Evolutionary conservation across 2,888 invertebrate genomes (phyloP).

Genomic region (Cataglyphis altisquamis): DNA sequence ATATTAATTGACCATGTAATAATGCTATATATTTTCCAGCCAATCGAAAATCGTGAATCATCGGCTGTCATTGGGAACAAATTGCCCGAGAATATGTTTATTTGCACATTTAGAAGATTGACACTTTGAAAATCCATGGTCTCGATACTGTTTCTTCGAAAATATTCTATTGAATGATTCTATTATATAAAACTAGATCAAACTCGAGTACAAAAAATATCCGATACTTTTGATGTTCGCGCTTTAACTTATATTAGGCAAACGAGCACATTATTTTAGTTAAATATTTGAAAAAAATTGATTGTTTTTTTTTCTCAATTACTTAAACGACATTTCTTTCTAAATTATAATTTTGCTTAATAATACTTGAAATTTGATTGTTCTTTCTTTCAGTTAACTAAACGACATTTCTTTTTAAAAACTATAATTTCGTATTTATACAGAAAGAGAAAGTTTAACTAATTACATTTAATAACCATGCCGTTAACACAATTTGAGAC

Average conservation of each 20-base stretch:
- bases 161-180: not conserved
- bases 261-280: not conserved
- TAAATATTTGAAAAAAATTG: not conserved
- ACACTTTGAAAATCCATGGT: conserved; percentile 67
- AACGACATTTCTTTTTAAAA: not conserved
- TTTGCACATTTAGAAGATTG: conserved; percentile 65
- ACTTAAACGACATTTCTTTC: not conserved
- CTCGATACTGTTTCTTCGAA: not conserved
- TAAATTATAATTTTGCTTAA: not conserved
- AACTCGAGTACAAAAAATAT: not conserved
- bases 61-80: conserved; percentile 63
- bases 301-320: not conserved
- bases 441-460: not conserved
- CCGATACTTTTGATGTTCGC: not conserved
- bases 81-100: conserved; percentile 72
- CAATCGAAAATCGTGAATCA: conserved; percentile 13
- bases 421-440: not conserved
- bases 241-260: not conserved
- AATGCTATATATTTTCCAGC: conserved; percentile 55
- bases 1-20: conserved; percentile 58
- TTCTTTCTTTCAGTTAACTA: not conserved
- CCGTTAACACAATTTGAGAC: not conserved
- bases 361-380: not conserved
- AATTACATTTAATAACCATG: not conserved
- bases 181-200: not conserved